Base-by-base conservation (phyloP, 2,888 invertebrate genomes). In the Odontocolon sp. region DNA sequence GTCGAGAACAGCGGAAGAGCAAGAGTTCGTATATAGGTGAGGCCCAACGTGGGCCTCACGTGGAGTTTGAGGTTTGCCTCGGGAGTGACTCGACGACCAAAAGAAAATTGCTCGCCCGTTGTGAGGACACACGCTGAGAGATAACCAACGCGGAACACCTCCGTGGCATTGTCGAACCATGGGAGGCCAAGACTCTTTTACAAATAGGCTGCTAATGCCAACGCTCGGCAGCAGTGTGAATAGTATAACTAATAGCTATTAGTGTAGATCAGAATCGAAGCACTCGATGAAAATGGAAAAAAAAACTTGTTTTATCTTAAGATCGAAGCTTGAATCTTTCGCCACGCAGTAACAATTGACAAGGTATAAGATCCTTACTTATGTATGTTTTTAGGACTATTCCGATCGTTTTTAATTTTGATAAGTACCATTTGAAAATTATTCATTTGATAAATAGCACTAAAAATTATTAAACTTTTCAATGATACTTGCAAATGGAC, bases 121-220 rank as follows among this genome's bases (percentile, higher is more conserved):
- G 67, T 47, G 71, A 70, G 76, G 77, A 61, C 75, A 45, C 82
- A 82, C 75, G 82, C 82, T 82, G 82, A 18, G 83, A 75, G 78
- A 82, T 80, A 83, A 82, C 80, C 77, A 70, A 71, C 69, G 59
- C 67, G 75, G 69, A 78, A 81, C 80, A 77, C 79, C 79, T 81
- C 76, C 67, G 61, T 63, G 76, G 77, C 79, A 75, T 79, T 78
- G 78, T 76, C 47, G 67, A 77, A 45, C 81, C 79, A 45, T 77
- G 66, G 82, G 82, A 79, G 82, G 79, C 71, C 70, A 72, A 61
- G 72, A 57, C 57, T 72, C 67, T 63, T 74, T 81, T 66, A 82
- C 82, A 80, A 82, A 82, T 82, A 78, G 77, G 72, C 64, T 73
- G 80, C 79, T 82, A 81, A 79, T 79, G 72, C 59, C 71, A 16